Evolutionary conservation across 1,140 invertebrate genomes (phyloP), one percentile per base, ranked within the genome.

Genomic region (Mactra quadrangularis): DNA sequence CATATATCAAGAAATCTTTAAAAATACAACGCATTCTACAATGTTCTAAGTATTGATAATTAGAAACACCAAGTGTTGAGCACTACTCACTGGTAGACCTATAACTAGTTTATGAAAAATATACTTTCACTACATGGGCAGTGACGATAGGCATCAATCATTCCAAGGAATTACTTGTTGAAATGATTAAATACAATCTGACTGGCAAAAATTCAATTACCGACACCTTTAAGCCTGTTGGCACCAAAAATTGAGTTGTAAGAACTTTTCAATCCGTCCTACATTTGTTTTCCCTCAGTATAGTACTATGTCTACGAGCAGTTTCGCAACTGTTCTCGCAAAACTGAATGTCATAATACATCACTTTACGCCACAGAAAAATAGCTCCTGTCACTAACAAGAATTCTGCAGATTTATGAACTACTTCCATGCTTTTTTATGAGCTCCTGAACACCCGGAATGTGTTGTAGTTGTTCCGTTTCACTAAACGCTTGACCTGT

Each of bases 381-480:
- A 78, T 78, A 78, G 59, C 68, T 78, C 60, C 64, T 78, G 76
- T 68, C 76, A 78, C 76, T 78, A 64, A 66, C 76, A 68, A 64
- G 62, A 50, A 78, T 78, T 68, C 62, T 66, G 27, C 60, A 64
- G 47, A 78, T 78, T 78, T 78, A 78, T 64, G 62, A 78, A 78
- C 76, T 53, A 53, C 64, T 55, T 78, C 29, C 27, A 29, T 35
- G 60, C 33, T 45, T 78, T n/a, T 78, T 78, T 68, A 68, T 78
- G 60, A 68, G 60, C 76, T 31, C 64, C 50, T 57, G 38, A 59
- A 41, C 31, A 68, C 45, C 76, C 25, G 31, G 57, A n/a, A 50
- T 68, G 64, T 29, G 33, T 53, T 64, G 45, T 64, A 60, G 27
- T 33, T 71, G 64, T 70, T 81, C 66, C 76, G 53, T 59, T 60